These are phyloP conservation scores for Pseudochirops corinnae DNA, from an alignment of 2,797 vertebrate genomes.

Conservation along the genomic window DNA sequence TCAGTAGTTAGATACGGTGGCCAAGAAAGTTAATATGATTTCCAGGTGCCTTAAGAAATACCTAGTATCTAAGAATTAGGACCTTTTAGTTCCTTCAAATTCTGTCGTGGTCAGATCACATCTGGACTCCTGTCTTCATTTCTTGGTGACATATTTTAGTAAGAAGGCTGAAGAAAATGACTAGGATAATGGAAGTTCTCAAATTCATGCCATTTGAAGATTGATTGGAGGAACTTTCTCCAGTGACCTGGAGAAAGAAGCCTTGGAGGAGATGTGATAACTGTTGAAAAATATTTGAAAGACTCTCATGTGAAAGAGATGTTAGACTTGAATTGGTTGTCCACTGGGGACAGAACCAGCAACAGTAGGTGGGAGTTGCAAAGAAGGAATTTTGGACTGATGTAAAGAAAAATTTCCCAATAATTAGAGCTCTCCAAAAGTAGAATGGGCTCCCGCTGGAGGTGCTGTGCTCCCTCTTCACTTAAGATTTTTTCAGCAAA, in stretches of 20 bases:
- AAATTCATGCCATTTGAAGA: not conserved
- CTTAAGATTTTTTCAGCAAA: not conserved
- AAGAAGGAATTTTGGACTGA: not conserved
- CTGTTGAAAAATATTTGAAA: not conserved
- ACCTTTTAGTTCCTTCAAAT: not conserved
- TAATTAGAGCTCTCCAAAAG: not conserved
- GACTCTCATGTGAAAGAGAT: not conserved
- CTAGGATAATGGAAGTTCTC: not conserved
- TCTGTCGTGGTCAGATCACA: not conserved
- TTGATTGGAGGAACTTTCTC: not conserved
- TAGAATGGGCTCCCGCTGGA: not conserved
- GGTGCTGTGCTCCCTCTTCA: not conserved
- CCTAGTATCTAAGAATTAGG: not conserved
- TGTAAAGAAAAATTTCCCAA: not conserved
- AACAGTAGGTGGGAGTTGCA: not conserved
- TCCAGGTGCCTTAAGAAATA: not conserved
- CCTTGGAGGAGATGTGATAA: not conserved
- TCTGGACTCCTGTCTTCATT: not conserved
- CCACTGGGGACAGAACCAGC: not conserved
- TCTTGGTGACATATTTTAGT: not conserved
- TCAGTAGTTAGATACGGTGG: not conserved
- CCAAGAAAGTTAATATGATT: not conserved
- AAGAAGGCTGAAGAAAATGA: not conserved
- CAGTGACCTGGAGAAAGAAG: not conserved
- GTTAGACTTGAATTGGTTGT: not conserved